These are phyloP conservation scores for Rotaria macrura DNA, from an alignment of 2,888 invertebrate genomes.

Conservation along the genomic window DNA sequence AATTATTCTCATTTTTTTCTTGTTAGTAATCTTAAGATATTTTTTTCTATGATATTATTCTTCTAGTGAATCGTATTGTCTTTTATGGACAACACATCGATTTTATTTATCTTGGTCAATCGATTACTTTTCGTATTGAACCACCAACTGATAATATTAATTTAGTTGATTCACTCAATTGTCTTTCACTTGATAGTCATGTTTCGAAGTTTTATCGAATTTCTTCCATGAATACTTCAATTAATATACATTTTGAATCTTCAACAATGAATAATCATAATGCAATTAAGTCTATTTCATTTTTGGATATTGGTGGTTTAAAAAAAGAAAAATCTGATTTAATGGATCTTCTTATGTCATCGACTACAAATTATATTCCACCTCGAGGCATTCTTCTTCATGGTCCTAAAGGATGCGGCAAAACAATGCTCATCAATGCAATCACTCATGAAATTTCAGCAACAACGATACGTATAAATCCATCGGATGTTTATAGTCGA, in stretches of 20 bases:
- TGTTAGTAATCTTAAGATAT: background rate
- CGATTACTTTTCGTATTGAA: background rate
- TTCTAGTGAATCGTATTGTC: background rate
- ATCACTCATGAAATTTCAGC: constrained; percentile 20
- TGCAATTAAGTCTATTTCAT: background rate
- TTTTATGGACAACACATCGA: background rate
- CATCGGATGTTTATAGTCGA: constrained; percentile 26
- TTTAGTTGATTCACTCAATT: background rate
- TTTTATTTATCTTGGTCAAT: constrained; percentile 21
- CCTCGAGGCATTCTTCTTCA: constrained; percentile 23
- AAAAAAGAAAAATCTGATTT: constrained; percentile 24
- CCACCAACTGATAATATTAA: background rate
- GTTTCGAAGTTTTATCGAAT: background rate
- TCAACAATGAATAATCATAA: background rate
- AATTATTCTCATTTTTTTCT: background rate
- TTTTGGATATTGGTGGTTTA: constrained; percentile 29
- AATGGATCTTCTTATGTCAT: constrained; percentile 25
- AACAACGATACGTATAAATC: constrained; percentile 21
- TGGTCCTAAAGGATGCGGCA: constrained; percentile 32
- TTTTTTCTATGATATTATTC: too few relatives aligned
- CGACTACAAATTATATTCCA: background rate
- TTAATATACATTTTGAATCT: background rate
- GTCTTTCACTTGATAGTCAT: background rate
- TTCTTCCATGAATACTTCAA: background rate
- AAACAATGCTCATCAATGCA: constrained; percentile 27